Conservation (phyloP, 2,113 vertebrate species). For the Colaptes auratus region DNA sequence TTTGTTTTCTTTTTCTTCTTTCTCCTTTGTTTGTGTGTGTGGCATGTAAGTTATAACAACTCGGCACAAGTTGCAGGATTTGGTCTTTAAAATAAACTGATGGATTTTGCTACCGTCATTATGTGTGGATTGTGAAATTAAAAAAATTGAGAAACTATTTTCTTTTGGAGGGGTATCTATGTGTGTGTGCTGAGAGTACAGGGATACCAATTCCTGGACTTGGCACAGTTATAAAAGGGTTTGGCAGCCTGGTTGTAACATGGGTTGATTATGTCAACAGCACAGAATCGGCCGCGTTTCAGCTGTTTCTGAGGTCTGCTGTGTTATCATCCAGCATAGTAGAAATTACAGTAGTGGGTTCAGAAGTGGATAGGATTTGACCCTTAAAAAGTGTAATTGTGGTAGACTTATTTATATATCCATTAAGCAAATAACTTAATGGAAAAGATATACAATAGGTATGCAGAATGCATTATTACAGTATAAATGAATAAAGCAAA, state of each 20-base stretch:
- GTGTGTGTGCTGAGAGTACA: background rate
- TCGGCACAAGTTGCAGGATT: background rate
- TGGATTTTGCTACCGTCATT: background rate
- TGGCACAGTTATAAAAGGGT: conserved; percentile 15
- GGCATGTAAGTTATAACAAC: background rate
- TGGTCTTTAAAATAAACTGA: conserved; percentile 44
- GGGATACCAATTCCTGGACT: background rate
- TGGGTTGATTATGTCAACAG: conserved; percentile 40
- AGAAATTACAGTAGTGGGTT: conserved; percentile 30
- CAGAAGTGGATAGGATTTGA: conserved; percentile 38
- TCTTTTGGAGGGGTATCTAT: background rate
- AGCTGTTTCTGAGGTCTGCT: conserved; percentile 22
- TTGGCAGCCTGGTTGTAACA: conserved; percentile 24
- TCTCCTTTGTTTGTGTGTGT: background rate
- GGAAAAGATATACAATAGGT: conserved; percentile 11
- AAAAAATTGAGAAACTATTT: background rate
- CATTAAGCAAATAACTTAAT: conserved; percentile 61
- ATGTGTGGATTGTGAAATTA: background rate
- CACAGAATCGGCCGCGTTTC: conserved; percentile 1
- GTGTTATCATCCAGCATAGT: background rate
- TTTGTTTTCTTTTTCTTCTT: background rate
- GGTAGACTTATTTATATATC: conserved; percentile 23
- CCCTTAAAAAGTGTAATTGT: conserved; percentile 39
- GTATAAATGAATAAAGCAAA: background rate
- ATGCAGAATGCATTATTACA: conserved; percentile 14